Base-by-base conservation (phyloP, 2,113 vertebrate genomes). In the Microcebus lehilahytsara region DNA sequence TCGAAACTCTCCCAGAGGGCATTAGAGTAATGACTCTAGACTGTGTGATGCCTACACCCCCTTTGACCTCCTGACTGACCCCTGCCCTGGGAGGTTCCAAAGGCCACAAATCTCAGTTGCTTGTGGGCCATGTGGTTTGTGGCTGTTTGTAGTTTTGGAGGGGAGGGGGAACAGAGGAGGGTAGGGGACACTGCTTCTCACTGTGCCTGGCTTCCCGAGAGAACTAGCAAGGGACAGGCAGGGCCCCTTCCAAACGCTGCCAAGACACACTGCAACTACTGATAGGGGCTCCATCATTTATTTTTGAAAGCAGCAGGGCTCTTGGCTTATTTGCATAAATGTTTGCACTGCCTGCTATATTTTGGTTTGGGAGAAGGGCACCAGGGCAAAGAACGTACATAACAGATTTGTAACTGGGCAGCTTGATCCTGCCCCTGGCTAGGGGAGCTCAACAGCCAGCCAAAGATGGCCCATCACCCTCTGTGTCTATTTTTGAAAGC, bases 51-150 rank as follows among this genome's bases (percentile, higher is more conserved):
- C 97, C 96, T 96, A 97, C 91, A 95, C 96, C 93, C 96, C 91
- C 96, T 95, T 96, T 96, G 97, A 98, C 98, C 98, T 97, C 85
- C 97, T 84, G 74, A 95, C 93, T 97, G 97, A 98, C 98, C 98
- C 97, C 98, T 98, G 97, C 96, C 98, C 98, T 98, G 97, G 89
- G 96, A 97, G 95, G 97, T 97, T 97, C 97, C 97, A 95, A 97
- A 97, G 97, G 97, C 96, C 93, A 98, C 97, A 96, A 96, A 97
- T 98, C 96, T 98, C 97, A 67, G 95, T 97, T 96, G 97, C 97
- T 98, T 98, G 97, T 97, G 93, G 96, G 97, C 96, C 97, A 97
- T 97, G 97, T 98, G 97, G 96, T 98, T 98, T 98, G 96, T 97
- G 96, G 93, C 96, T 98, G 92, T 96, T 96, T 96, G 96, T 93